phyloP scores from a whole-genome alignment of 1,140 invertebrate species.

The Caenorhabditis remanei region DNA sequence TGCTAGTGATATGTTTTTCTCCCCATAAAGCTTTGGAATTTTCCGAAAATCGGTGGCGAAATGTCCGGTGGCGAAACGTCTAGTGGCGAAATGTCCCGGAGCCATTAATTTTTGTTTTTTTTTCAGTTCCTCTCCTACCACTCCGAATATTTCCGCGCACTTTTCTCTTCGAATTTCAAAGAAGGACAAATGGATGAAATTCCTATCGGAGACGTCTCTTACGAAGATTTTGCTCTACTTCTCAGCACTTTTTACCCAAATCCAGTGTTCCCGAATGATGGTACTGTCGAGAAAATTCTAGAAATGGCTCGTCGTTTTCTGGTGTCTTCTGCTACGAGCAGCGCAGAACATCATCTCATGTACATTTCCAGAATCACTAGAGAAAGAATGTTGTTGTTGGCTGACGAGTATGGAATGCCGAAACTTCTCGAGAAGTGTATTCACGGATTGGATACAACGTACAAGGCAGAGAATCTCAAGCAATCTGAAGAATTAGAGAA shows the following conservation, averaged over 20 bases:
- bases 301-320: neutral
- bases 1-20: too few species aligned
- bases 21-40: too few species aligned
- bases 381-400: neutral
- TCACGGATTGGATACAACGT: neutral
- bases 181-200: neutral
- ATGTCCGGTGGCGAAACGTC: too few species aligned
- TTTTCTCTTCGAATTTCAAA: conserved; percentile 2
- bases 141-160: neutral
- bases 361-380: neutral
- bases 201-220: neutral
- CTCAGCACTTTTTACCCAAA: neutral
- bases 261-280: neutral
- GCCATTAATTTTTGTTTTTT: too few species aligned
- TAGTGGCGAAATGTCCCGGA: too few species aligned
- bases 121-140: neutral
- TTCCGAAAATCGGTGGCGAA: too few species aligned
- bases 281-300: neutral
- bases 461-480: neutral
- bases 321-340: neutral
- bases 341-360: neutral
- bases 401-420: neutral
- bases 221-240: neutral
- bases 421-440: neutral
- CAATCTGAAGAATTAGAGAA: neutral